A percentile compares a stretch with the other conserved stretches of the same genome.
These are phyloP conservation scores for Molossus alvarezi DNA, from an alignment of 2,797 vertebrate genomes.

Conservation along the genomic window DNA sequence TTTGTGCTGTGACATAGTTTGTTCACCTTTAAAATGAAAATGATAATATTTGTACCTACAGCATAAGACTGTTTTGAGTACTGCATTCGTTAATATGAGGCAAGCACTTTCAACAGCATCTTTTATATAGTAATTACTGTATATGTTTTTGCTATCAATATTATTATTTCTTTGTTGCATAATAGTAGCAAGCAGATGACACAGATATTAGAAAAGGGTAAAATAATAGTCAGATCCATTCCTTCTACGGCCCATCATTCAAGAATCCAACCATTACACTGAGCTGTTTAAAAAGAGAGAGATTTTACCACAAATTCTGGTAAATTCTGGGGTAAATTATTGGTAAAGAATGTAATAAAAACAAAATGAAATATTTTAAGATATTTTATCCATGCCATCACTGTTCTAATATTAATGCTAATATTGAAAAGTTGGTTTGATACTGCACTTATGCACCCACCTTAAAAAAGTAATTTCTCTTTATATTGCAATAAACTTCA, in stretches of 20 bases:
- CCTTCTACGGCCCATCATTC: background rate
- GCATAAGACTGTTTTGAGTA: background rate
- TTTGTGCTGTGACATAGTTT: background rate
- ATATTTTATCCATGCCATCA: background rate
- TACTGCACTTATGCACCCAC: background rate
- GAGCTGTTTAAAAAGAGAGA: background rate
- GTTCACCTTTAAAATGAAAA: background rate
- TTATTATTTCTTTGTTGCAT: constrained; percentile 8
- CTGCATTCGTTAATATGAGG: background rate
- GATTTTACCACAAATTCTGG: background rate
- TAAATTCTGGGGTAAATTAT: background rate
- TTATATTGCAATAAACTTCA: background rate
- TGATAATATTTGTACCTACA: background rate
- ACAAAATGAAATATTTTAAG: background rate
- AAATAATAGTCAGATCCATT: background rate
- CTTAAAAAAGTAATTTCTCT: constrained; percentile 40
- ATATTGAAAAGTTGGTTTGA: background rate
- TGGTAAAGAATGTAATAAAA: background rate
- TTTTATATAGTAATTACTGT: background rate
- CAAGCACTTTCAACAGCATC: background rate
- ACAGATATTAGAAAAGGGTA: background rate
- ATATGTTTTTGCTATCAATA: background rate
- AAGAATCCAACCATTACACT: background rate
- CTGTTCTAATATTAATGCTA: background rate
- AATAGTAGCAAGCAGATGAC: background rate